Evolutionary conservation across 2,797 vertebrate genomes (phyloP).

Genomic region (Sebastes reedi): DNA sequence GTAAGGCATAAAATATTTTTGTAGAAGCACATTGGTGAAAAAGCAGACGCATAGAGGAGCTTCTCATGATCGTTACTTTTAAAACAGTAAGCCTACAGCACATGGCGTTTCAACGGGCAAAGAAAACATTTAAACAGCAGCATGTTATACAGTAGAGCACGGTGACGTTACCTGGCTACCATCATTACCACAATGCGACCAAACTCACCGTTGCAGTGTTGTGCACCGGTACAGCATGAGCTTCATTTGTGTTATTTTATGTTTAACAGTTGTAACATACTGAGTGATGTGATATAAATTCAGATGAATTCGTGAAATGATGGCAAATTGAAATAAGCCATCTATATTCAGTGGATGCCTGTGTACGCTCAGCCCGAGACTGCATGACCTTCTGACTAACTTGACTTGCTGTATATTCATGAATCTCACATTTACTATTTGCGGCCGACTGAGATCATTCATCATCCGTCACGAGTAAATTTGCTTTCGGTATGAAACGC

Average conservation of each 20-base stretch:
- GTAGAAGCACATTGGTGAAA: constrained; percentile 70
- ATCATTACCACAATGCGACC: constrained; percentile 55
- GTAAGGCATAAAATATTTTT: constrained; percentile 80
- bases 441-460: constrained; percentile 33
- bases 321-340: constrained; percentile 33
- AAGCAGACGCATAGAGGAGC: constrained; percentile 49
- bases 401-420: constrained; percentile 49
- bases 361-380: constrained; percentile 20
- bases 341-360: constrained; percentile 31
- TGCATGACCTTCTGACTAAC: constrained; percentile 53
- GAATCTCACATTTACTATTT: constrained; percentile 34
- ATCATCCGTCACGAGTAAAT: constrained; percentile 21
- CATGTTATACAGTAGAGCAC: constrained; percentile 70
- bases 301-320: constrained; percentile 20
- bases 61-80: constrained; percentile 52
- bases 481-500: constrained; percentile 31
- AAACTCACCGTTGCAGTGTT: constrained; percentile 54
- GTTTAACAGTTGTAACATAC: constrained; percentile 46
- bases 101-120: constrained; percentile 56
- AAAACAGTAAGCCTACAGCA: constrained; percentile 62
- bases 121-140: constrained; percentile 38
- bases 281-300: constrained; percentile 28
- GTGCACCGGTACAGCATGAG: constrained; percentile 73
- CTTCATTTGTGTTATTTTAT: constrained; percentile 70
- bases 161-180: constrained; percentile 51